Base-by-base conservation (phyloP, 2,888 invertebrate species). In the Parochlus steinenii region DNA sequence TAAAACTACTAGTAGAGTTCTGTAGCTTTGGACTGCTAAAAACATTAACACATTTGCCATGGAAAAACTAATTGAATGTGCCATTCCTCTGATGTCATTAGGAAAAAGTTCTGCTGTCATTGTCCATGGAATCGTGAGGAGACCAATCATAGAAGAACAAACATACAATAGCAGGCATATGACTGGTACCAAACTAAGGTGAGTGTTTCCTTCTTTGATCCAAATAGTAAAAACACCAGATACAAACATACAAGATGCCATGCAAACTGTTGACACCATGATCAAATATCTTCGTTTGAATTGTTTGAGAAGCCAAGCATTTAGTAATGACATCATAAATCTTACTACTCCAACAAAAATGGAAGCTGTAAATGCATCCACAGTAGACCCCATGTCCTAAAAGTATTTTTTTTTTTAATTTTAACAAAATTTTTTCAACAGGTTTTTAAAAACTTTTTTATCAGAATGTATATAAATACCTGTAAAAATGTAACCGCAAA, bases 41-140 rank as follows among this genome's bases (percentile, higher is more conserved):
- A 70, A 71, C 68, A 71, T 67, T 2, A 69, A 50, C 17, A 67
- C 43, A 45, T 69, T 68, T 2, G 67, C 70, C 43, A 65, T 55
- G 22, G 65, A 64, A 47, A 67, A 67, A 27, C 64, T 61, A 31
- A 70, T 56, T 6, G 69, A 67, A 43, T 70, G 69, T 0, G 69
- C 69, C 10, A 69, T 53, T 3, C 69, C 69, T 15, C 71, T 58
- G 27, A 71, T 69, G 42, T 69, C 67, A 3, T 66, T 58, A 1
- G 70, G 70, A 46, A 69, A 71, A 4, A 71, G 50, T 53, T 71
- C 71, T 0, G 70, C 70, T 1, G 69, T 70, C 68, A 71, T 68
- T n/a, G 69, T 70, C 71, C 71, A 71, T 1, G 71, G 71, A 15
- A 71, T 68, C 5, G 67, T 67, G 22, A 71, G 52, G 43, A 70